Evolutionary conservation across 37 sponge, comb jelly and placozoan species (phyloP).

Genomic region (Aplysina aerophoba): DNA sequence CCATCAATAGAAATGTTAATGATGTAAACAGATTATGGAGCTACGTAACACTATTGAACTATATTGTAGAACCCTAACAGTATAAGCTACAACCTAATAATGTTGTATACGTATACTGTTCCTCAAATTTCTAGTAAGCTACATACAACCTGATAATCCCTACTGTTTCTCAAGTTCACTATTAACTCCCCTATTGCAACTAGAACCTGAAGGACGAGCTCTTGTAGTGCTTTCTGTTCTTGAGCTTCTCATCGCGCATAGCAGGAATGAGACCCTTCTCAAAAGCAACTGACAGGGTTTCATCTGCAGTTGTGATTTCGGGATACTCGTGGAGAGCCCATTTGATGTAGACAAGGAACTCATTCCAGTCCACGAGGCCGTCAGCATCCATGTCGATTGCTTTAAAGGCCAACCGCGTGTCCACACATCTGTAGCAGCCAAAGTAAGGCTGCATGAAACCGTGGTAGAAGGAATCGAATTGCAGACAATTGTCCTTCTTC

Average conservation of each 20-base stretch:
- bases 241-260: slow-evolving; percentile 73
- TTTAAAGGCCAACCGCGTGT: slow-evolving; percentile 58
- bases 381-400: slow-evolving; percentile 86
- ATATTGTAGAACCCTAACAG: no score
- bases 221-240: background rate
- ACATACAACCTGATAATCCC: no score
- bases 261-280: slow-evolving; percentile 83
- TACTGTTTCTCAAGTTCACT: no score
- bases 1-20: no score
- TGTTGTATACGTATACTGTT: no score
- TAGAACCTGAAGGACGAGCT: background rate
- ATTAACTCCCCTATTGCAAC: no score
- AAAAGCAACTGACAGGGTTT: slow-evolving; percentile 63
- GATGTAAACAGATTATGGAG: no score
- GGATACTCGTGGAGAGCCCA: slow-evolving; percentile 90
- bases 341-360: slow-evolving; percentile 80
- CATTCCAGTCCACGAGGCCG: slow-evolving; percentile 83
- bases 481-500: slow-evolving; percentile 55
- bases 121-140: no score
- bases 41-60: no score
- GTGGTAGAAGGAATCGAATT: slow-evolving; percentile 83
- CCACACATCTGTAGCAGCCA: slow-evolving; percentile 81
- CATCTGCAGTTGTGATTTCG: slow-evolving; percentile 40
- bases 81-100: no score
- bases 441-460: slow-evolving; percentile 90